A percentile compares a stretch with the other conserved stretches of the same genome.
These are phyloP conservation scores for Desmodus rotundus DNA, from an alignment of 2,113 vertebrate genomes.

Conservation along the genomic window DNA sequence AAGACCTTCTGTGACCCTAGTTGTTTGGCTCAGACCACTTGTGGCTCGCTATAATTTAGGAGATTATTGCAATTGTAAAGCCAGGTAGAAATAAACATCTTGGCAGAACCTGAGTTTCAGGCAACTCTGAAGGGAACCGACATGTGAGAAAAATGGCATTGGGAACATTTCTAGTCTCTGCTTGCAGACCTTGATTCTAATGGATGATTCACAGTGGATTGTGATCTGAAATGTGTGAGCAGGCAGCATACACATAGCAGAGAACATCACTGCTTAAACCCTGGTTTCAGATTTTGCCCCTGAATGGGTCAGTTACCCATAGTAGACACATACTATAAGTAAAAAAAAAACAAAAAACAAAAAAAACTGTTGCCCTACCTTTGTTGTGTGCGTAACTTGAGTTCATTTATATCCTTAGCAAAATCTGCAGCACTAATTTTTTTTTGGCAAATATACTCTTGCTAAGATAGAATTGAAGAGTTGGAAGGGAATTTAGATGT, in stretches of 20 bases:
- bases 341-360: not conserved
- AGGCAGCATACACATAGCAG: not conserved
- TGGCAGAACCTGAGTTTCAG: slow-evolving; percentile 28
- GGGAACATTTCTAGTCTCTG: slow-evolving; percentile 60
- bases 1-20: slow-evolving; percentile 49
- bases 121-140: slow-evolving; percentile 2
- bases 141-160: slow-evolving; percentile 39
- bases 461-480: not conserved
- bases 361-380: not conserved
- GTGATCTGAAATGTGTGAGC: slow-evolving; percentile 30
- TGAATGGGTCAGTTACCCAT: not conserved
- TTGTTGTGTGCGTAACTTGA: not conserved
- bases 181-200: slow-evolving; percentile 35
- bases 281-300: not conserved
- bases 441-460: not conserved
- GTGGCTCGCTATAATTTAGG: slow-evolving; percentile 56
- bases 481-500: not conserved
- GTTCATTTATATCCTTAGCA: not conserved
- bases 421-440: not conserved
- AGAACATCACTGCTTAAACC: not conserved
- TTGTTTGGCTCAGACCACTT: slow-evolving; percentile 39
- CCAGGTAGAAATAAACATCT: slow-evolving; percentile 54
- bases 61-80: slow-evolving; percentile 58
- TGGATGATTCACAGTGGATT: slow-evolving; percentile 55
- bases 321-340: not conserved